A percentile compares a stretch with the other conserved stretches of the same genome.
These are phyloP conservation scores for Xiphorhynchus erythropygius DNA, from an alignment of 2,797 vertebrate species.

Conservation along the genomic window DNA sequence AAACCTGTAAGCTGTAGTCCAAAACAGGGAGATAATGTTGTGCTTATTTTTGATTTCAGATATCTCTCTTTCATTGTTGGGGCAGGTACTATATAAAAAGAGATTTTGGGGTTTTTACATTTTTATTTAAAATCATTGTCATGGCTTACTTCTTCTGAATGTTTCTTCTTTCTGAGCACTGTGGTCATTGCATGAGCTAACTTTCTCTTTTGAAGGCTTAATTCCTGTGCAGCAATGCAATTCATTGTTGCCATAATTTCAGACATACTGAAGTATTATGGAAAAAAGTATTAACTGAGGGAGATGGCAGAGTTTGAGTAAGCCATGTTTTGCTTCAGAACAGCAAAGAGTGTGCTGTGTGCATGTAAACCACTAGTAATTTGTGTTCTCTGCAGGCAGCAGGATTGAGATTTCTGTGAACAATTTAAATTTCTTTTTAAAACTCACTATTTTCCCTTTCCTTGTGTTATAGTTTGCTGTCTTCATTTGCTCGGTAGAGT, in stretches of 20 bases:
- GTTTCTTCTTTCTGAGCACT: neutral
- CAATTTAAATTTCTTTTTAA: slow-evolving; percentile 6
- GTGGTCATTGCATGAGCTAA: neutral
- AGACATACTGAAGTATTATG: rapidly evolving
- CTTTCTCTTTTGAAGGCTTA: neutral
- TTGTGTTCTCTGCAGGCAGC: neutral
- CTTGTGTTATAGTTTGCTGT: neutral
- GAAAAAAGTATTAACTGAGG: neutral
- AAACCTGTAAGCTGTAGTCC: neutral
- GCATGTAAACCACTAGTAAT: neutral
- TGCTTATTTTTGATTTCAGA: neutral
- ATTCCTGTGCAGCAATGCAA: neutral
- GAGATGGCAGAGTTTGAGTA: neutral
- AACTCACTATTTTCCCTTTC: neutral
- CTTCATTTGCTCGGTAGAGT: slow-evolving; percentile 8
- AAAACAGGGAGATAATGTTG: neutral
- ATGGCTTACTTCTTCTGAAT: neutral
- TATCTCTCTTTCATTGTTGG: neutral
- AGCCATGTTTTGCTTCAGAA: neutral
- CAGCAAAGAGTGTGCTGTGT: neutral
- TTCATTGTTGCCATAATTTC: neutral
- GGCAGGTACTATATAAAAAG: neutral
- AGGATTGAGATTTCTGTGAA: neutral
- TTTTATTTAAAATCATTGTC: neutral
- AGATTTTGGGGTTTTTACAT: rapidly evolving